phyloP scores from a whole-genome alignment of 2,797 vertebrate genomes.

The Anguilla pacifica region DNA sequence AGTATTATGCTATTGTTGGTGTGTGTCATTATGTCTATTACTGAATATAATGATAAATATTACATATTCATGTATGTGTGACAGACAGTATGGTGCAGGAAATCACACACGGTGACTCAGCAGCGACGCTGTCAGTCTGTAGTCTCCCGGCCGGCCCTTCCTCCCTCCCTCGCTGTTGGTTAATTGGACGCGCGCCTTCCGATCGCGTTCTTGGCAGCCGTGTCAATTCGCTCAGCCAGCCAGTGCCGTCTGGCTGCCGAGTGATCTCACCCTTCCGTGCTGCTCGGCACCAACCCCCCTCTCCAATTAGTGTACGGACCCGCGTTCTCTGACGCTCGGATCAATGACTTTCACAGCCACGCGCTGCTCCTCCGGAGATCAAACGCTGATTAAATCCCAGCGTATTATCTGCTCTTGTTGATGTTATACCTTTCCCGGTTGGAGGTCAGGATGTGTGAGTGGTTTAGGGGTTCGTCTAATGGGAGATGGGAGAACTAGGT shows the following conservation, averaged over 20 bases:
- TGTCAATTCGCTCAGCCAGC: background rate
- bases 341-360: background rate
- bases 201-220: background rate
- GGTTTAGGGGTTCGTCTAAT: background rate
- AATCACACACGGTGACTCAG: constrained; percentile 1
- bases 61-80: no score
- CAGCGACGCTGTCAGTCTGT: background rate
- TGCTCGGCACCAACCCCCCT: background rate
- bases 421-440: background rate
- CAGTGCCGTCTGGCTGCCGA: background rate
- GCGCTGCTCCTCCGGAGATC: background rate
- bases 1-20: no score
- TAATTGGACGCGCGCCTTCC: constrained; percentile 2
- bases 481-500: background rate
- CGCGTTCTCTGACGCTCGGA: background rate
- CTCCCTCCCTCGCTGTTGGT: background rate
- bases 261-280: background rate
- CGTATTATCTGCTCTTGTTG: background rate
- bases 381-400: background rate
- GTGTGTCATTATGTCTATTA: no score
- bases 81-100: background rate
- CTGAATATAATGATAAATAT: no score
- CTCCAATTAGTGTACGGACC: background rate
- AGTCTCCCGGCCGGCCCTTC: background rate
- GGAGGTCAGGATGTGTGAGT: background rate